Base-by-base conservation (phyloP, 2,888 invertebrate species). In the Phorcus lineatus region DNA sequence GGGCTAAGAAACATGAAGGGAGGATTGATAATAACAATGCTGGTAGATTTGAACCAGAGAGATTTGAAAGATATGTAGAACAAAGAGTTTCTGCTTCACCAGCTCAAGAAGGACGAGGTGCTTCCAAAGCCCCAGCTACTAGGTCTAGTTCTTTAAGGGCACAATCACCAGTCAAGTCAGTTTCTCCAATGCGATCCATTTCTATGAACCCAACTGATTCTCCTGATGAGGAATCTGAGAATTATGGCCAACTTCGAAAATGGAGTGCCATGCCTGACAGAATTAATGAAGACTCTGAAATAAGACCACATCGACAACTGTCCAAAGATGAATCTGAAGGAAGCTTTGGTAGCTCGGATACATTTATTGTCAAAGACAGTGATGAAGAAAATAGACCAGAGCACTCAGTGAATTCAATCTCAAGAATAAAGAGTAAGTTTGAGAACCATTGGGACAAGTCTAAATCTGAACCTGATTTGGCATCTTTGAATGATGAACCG, bases 361-460 rank as follows among this genome's bases (percentile, higher is more conserved):
- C 91, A 22, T 89, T 91, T 78, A 91, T 91, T 74, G 83, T 90
- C 7, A 91, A 89, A 77, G 85, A 86, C 53, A 89, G 89, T 81
- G 90, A 90, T 80, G 87, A 89, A 53, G 88, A 85, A 11, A 77
- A 82, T n/a, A 70, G 13, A 0, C 40, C 57, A 24, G 28, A 74
- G n/a, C 53, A 36, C 22, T 47, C 40, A 77, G 77, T n/a, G 22
- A 62, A 36, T 36, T 31, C 40, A 36, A 47, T 47, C 47, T 19
- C 70, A 9, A 9, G 36, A 36, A 24, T 36, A 31, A 70, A 40
- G 70, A 36, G n/a, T 31, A 40, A n/a, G n/a, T 70, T 54, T n/a
- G 28, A 28, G 11, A 40, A 36, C 17, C 16, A 40, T 24, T 40
- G 62, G 62, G 55, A 47, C 19, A 88, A 84, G 62, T 81, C 86